phyloP scores from a whole-genome alignment of 2,888 invertebrate species.

The Drepanosiphum platanoidis region DNA sequence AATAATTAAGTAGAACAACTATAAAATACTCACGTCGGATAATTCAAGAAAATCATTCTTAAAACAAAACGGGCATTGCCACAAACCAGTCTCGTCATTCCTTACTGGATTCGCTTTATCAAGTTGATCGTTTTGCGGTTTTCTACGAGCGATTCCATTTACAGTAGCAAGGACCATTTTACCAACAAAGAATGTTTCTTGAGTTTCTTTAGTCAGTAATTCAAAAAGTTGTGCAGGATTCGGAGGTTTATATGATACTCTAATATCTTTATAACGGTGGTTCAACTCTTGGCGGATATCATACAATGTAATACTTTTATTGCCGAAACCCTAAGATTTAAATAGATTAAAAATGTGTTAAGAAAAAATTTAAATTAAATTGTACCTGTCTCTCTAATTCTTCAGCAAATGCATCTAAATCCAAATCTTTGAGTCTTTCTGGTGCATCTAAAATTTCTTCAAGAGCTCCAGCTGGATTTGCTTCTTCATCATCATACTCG shows the following conservation, averaged over 20 bases:
- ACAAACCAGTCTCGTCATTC: constrained; percentile 92
- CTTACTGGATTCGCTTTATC: constrained; percentile 96
- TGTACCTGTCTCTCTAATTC: constrained; percentile 87
- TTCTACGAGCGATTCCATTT: constrained; percentile 82
- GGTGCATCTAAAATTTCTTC: constrained; percentile 97
- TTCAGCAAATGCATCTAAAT: constrained; percentile 97
- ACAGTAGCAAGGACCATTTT: constrained; percentile 87
- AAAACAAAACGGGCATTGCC: constrained; percentile 97
- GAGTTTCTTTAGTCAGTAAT: constrained; percentile 94
- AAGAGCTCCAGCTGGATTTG: constrained; percentile 94
- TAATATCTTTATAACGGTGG: constrained; percentile 89
- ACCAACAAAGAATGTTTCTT: constrained; percentile 89
- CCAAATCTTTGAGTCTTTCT: constrained; percentile 92
- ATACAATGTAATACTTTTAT: constrained; percentile 93
- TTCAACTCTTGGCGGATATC: constrained; percentile 97
- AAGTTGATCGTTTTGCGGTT: constrained; percentile 91
- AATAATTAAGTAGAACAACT: constrained; percentile 32
- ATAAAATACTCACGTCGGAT: constrained; percentile 73
- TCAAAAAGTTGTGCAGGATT: constrained; percentile 91
- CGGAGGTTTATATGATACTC: constrained; percentile 80
- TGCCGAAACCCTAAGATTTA: constrained; percentile 76
- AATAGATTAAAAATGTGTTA: not conserved
- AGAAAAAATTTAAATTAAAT: constrained; percentile 10
- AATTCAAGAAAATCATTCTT: constrained; percentile 96
- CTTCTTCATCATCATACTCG: constrained; percentile 97